Conservation (phyloP, 2,797 vertebrate species). For the Leptoclinus maculatus region DNA sequence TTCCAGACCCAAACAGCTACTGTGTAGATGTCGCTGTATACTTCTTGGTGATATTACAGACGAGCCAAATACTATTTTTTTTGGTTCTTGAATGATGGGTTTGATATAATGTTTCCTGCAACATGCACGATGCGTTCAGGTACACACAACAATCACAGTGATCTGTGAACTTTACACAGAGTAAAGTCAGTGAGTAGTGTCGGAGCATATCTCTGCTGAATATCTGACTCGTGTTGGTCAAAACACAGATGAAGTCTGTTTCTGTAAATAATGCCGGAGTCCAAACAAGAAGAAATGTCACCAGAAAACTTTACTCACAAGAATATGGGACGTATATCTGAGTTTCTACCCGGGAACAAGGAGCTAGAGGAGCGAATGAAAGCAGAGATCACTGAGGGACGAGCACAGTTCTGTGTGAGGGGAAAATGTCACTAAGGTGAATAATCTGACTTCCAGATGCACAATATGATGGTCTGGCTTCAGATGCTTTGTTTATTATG, state of each 20-base stretch:
- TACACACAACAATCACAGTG: background rate
- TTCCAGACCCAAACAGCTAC: conserved; percentile 10
- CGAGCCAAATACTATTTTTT: too few species aligned
- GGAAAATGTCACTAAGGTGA: background rate
- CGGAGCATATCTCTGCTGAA: background rate
- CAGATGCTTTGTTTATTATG: background rate
- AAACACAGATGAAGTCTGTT: background rate
- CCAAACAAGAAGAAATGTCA: background rate
- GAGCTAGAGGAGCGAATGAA: background rate
- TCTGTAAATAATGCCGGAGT: background rate
- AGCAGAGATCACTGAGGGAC: background rate
- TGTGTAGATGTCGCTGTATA: background rate
- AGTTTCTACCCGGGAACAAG: background rate
- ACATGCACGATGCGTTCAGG: background rate
- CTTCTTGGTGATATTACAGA: too few species aligned
- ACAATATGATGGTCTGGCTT: background rate
- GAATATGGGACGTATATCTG: background rate
- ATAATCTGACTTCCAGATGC: background rate
- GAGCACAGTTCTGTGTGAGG: background rate
- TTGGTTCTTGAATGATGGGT: too few species aligned
- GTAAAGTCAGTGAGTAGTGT: background rate
- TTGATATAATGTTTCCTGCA: background rate
- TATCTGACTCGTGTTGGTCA: background rate
- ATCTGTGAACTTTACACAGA: background rate
- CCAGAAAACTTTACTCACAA: background rate